Base-by-base conservation (phyloP, 2,113 vertebrate genomes). In the Delphinapterus leucas region DNA sequence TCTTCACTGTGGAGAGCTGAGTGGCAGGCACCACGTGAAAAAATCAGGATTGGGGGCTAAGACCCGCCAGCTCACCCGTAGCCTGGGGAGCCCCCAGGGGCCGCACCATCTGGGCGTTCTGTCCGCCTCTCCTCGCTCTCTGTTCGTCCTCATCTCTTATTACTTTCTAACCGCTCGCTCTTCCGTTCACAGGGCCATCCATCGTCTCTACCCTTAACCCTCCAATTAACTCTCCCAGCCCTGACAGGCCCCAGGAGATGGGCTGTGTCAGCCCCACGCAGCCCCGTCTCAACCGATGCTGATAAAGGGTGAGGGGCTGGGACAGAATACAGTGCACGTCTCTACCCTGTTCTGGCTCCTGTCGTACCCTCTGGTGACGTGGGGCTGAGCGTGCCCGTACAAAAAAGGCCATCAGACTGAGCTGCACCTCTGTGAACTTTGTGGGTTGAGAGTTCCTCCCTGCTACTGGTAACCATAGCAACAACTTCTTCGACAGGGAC, bases 191-290 rank as follows among this genome's bases (percentile, higher is more conserved):
- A 7, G 33, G 53, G 21, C 73, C 68, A 4, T 53, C 73, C 23
- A 1, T 55, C 8, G 0, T 5, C 38, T 38, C 63, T 28, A 49
- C 31, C 28, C 86, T 90, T 94, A 77, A 95, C 84, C 92, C 88
- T 96, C 94, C 95, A 68, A 15, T 47, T 68, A 97, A 95, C 81
- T 58, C 94, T 55, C 89, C 79, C 68, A 5, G n/a, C 49, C 8
- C 49, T 5, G 17, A 21, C 61, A n/a, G 31, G 18, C 13, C 44
- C 65, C 60, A 15, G 83, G 28, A 65, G 71, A 60, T 2, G 15
- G 3, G 2, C 10, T 1, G 11, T 49, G 20, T 31, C 20, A 6
- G 21, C 26, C 20, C 20, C 1, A 12, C 4, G 12, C 12, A 21
- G 86, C n/a, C 44, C 20, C 3, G 21, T 44, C 74, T 26, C 33